Evolutionary conservation across 2,888 invertebrate genomes (phyloP).

Genomic region (Minunthozetes semirufus): DNA sequence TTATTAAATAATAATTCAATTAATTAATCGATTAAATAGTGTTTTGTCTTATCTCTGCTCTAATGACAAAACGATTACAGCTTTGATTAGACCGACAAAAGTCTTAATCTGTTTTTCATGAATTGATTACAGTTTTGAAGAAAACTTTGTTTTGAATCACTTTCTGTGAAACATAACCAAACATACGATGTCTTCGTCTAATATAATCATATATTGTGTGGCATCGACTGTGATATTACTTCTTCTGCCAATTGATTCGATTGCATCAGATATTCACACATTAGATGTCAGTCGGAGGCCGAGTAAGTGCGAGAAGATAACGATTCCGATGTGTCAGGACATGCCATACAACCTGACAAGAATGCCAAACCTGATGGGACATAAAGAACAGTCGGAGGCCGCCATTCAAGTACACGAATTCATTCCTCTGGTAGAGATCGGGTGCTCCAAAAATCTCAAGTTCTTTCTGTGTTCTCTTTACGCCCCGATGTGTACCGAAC

Average conservation of each 20-base stretch:
- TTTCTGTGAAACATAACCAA: neutral
- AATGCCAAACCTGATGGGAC: conserved; percentile 78
- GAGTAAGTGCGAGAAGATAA: conserved; percentile 67
- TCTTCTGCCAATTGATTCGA: neutral
- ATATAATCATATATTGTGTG: neutral
- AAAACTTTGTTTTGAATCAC: too few species aligned
- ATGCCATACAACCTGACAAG: conserved; percentile 77
- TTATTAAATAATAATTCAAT: too few species aligned
- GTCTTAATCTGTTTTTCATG: too few species aligned
- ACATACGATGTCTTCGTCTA: neutral
- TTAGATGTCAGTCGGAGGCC: conserved; percentile 4
- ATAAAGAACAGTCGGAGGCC: conserved; percentile 70
- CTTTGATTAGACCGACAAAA: too few species aligned
- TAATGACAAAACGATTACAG: too few species aligned
- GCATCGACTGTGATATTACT: conserved; percentile 7
- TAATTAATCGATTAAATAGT: too few species aligned
- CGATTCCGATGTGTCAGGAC: conserved; percentile 69
- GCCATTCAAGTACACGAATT: conserved; percentile 62
- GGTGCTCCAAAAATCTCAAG: conserved; percentile 70
- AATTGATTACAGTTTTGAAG: too few species aligned
- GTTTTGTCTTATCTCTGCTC: too few species aligned
- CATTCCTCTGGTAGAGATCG: conserved; percentile 65
- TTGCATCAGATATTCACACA: neutral
- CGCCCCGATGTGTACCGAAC: conserved; percentile 81
- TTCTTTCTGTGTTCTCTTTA: conserved; percentile 84